Evolutionary conservation across 2,797 vertebrate genomes (phyloP), one percentile per base, ranked within the genome.

Genomic region (Poecilia velifera): DNA sequence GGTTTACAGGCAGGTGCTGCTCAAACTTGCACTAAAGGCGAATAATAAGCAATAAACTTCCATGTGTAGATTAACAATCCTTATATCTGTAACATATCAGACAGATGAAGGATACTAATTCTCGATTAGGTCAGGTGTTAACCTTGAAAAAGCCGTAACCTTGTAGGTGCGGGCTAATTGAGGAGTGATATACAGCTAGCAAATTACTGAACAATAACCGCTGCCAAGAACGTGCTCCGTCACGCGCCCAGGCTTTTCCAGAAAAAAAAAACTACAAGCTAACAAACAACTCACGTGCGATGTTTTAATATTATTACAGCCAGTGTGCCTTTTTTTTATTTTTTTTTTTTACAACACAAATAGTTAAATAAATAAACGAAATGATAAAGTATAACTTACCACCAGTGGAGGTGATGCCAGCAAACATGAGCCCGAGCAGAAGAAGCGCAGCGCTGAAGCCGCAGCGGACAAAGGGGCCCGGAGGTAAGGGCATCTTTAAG

Each of bases 381-480:
- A 28, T 25, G 12, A 36, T 14, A 78, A 78, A 43, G 53, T 25
- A 57, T 20, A 91, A 96, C 96, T 96, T 92, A 96, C 96, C 92
- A 95, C 94, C 94, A 70, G 88, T 86, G 93, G 92, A 95, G 94
- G 93, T 94, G 92, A 96, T 94, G 84, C 90, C 91, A 46, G 84
- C 81, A 55, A 90, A 77, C 87, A 94, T 76, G 82, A 96, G 90
- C 87, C 92, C 91, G 79, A 94, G 88, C 84, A 89, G 88, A 45
- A 92, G 89, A 83, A 95, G 90, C 86, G 93, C 77, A 45, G 94
- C 86, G 89, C 90, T 82, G 92, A 86, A 84, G 90, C 93, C 84
- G 68, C 92, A 88, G 92, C 94, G 94, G 94, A 95, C 95, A 95
- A 95, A 95, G 94, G 94, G 93, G 91, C 90, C 91, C 93, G 87